Conservation (phyloP, 2,797 vertebrate species). For the Mormyrops boulengeri region DNA sequence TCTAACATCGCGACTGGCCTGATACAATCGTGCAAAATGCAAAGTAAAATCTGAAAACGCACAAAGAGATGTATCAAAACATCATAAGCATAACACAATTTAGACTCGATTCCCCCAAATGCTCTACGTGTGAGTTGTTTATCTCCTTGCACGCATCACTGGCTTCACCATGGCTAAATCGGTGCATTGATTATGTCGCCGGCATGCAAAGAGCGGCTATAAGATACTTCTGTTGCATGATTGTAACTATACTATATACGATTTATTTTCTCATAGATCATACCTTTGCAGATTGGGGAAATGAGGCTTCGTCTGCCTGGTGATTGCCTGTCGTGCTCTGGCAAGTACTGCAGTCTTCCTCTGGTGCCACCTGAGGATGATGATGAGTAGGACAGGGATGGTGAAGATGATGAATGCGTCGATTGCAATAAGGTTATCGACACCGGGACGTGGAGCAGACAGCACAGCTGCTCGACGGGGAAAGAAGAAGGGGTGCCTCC, state of each 20-base stretch:
- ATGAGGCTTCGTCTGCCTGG: constrained; percentile 72
- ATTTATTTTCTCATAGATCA: background rate
- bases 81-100: background rate
- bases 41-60: background rate
- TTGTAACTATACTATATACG: background rate
- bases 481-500: constrained; percentile 42
- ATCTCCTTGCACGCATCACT: background rate
- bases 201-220: background rate
- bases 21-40: background rate
- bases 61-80: background rate
- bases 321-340: constrained; percentile 59
- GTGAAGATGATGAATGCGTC: constrained; percentile 44
- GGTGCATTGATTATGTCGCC: background rate
- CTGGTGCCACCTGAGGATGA: constrained; percentile 42
- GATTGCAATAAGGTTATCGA: constrained; percentile 25
- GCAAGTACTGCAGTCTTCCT: constrained; percentile 50
- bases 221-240: background rate
- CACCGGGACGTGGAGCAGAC: constrained; percentile 24
- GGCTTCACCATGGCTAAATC: background rate
- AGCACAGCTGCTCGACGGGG: constrained; percentile 33
- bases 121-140: background rate
- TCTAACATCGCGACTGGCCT: background rate
- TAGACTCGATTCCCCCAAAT: background rate
- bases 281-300: constrained; percentile 69
- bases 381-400: constrained; percentile 40